Evolutionary conservation across 2,797 vertebrate species (phyloP).

Genomic region (Micropoecilia bifurca): DNA sequence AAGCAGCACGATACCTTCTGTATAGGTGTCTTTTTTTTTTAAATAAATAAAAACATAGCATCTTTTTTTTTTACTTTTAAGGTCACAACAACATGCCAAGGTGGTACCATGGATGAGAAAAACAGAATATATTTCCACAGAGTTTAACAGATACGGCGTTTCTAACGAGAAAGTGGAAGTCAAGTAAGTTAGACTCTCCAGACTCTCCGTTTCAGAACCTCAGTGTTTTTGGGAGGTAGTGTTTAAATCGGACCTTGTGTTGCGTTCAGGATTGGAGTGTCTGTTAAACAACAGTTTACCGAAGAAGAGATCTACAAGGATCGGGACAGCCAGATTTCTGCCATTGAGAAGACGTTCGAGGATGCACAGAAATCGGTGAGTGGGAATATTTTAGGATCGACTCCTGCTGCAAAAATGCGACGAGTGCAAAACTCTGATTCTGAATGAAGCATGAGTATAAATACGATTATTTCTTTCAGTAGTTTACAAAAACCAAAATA

Average conservation of each 20-base stretch:
- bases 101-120: constrained; percentile 98
- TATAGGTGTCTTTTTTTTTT: neutral
- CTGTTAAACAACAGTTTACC: constrained; percentile 97
- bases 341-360: constrained; percentile 97
- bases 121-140: constrained; percentile 96
- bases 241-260: constrained; percentile 3
- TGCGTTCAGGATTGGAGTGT: constrained; percentile 90
- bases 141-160: constrained; percentile 95
- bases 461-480: neutral
- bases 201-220: neutral
- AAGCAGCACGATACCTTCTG: neutral
- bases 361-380: constrained; percentile 92
- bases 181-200: constrained; percentile 84
- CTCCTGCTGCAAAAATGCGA: neutral
- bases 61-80: constrained; percentile 42
- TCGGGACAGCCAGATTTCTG: constrained; percentile 94
- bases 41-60: neutral
- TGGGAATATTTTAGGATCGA: neutral
- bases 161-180: constrained; percentile 97
- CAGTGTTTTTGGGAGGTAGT: neutral
- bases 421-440: neutral
- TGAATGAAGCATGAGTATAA: neutral
- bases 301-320: constrained; percentile 98
- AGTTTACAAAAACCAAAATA: neutral
- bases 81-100: constrained; percentile 95